phyloP scores from a whole-genome alignment of 2,888 invertebrate genomes.

The Elmis aenea region DNA sequence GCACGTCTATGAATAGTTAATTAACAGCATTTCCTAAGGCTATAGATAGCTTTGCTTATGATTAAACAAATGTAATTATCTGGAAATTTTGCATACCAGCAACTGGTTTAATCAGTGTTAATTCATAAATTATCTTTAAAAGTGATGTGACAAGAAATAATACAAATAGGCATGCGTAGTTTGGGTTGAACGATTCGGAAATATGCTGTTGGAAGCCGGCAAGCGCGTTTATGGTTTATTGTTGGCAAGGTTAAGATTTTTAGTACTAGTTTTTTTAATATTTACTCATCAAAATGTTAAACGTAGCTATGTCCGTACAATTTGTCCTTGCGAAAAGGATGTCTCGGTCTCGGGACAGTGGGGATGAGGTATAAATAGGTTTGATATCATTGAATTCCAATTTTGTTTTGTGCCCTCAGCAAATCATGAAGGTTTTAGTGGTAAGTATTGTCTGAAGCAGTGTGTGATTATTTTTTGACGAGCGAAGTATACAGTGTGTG shows the following conservation, averaged over 20 bases:
- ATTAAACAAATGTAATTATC: too few species aligned
- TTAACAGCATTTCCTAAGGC: too few species aligned
- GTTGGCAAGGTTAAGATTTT: constrained; percentile 33
- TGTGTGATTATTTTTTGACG: constrained; percentile 4
- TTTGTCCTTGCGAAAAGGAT: constrained; percentile 43
- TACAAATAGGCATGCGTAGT: too few species aligned
- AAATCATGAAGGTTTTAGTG: constrained; percentile 34
- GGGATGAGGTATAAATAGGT: constrained; percentile 34
- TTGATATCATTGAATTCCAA: constrained; percentile 22
- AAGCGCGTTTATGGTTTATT: constrained; percentile 13
- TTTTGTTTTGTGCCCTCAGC: constrained; percentile 12
- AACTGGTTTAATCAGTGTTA: too few species aligned
- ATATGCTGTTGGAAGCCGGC: not conserved
- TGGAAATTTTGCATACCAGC: too few species aligned
- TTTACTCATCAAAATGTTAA: constrained; percentile 34
- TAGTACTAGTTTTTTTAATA: constrained; percentile 28
- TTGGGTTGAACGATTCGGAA: constrained; percentile 15
- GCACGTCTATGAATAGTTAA: constrained; percentile 2
- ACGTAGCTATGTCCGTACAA: constrained; percentile 27
- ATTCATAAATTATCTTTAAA: too few species aligned
- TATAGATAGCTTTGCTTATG: too few species aligned
- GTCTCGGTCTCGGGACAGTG: constrained; percentile 32
- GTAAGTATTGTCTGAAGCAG: constrained; percentile 29
- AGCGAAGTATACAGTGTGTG: constrained; percentile 1
- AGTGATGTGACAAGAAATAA: too few species aligned